Evolutionary conservation across 2,113 vertebrate species (phyloP).

Genomic region (Puntigrus tetrazona): DNA sequence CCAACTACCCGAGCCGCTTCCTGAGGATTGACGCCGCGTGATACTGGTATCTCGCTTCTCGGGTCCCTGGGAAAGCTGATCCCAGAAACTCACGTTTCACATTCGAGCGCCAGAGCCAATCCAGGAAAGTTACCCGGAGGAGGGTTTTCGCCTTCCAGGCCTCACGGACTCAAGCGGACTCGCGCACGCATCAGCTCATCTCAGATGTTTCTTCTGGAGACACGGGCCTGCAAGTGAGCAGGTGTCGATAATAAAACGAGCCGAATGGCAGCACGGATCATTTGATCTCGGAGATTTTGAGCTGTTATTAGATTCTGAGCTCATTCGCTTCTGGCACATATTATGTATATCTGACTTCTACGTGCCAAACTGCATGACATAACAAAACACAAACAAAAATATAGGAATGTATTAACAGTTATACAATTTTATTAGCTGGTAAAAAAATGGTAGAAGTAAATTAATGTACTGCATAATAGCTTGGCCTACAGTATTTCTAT

Average conservation of each 20-base stretch:
- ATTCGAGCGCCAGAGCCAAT: background rate
- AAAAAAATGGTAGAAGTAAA: too few species aligned
- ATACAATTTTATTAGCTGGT: too few species aligned
- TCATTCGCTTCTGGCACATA: too few species aligned
- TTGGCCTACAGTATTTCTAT: too few species aligned
- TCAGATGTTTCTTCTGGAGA: background rate
- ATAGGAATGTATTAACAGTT: too few species aligned
- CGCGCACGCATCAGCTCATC: background rate
- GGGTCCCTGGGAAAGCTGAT: background rate
- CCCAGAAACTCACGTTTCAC: background rate
- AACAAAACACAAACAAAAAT: too few species aligned
- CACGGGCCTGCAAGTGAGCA: background rate
- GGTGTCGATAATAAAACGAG: background rate
- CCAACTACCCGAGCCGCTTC: slow-evolving; percentile 26
- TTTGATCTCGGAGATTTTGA: background rate
- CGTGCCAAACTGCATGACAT: too few species aligned
- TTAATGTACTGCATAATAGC: too few species aligned
- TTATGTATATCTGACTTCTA: too few species aligned
- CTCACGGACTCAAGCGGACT: background rate
- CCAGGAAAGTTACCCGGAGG: background rate
- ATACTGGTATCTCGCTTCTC: background rate
- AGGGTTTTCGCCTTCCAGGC: background rate
- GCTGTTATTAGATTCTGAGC: background rate
- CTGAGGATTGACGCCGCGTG: slow-evolving; percentile 8
- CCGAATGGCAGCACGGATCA: background rate